Evolutionary conservation across 2,113 vertebrate genomes (phyloP).

Genomic region (Eulemur macaco): DNA sequence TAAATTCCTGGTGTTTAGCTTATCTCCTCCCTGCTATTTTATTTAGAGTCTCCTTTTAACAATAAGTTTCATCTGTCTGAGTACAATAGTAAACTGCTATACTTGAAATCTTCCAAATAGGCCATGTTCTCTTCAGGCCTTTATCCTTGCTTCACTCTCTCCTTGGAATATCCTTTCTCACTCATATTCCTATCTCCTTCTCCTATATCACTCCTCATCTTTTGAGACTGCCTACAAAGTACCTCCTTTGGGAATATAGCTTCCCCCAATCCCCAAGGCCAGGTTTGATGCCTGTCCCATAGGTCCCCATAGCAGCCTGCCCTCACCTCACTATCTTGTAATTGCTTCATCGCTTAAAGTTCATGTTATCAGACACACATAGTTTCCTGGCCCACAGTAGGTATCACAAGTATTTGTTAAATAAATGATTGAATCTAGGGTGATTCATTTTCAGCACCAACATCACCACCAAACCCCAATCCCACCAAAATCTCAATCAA

Average conservation of each 20-base stretch:
- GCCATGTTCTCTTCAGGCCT: not conserved
- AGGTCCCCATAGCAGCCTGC: not conserved
- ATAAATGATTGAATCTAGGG: not conserved
- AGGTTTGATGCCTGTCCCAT: not conserved
- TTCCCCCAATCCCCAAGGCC: not conserved
- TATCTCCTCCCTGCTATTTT: not conserved
- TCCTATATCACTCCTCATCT: not conserved
- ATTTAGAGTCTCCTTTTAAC: not conserved
- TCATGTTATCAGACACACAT: not conserved
- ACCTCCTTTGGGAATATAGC: not conserved
- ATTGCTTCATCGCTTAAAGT: not conserved
- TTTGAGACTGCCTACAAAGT: not conserved
- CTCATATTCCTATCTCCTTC: not conserved
- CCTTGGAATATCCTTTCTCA: not conserved
- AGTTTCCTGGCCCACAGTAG: not conserved
- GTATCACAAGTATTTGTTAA: not conserved
- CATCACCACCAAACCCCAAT: not conserved
- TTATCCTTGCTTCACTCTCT: not conserved
- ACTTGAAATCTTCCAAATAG: conserved; percentile 18
- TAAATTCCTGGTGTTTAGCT: not conserved
- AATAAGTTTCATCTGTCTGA: not conserved
- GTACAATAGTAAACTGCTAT: not conserved
- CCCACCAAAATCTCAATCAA: not conserved
- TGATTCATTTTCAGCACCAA: not conserved
- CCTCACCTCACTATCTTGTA: not conserved